Conservation (phyloP, 2,113 vertebrate genomes). For the Cheilinus undulatus region DNA sequence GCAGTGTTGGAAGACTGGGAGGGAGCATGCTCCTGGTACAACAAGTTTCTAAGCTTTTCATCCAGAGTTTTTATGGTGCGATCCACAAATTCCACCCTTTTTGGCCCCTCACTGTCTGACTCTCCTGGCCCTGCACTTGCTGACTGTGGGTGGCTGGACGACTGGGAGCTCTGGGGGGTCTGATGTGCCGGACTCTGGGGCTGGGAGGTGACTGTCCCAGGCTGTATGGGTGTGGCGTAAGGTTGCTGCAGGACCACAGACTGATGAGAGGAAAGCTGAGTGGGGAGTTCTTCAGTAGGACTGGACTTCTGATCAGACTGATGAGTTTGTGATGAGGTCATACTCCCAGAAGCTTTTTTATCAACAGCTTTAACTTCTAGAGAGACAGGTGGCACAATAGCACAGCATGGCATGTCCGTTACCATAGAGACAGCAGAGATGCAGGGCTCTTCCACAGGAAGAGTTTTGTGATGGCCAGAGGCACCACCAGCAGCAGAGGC, state of each 20-base stretch:
- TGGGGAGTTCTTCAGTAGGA: constrained; percentile 60
- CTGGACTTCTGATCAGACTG: constrained; percentile 54
- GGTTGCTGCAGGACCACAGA: constrained; percentile 84
- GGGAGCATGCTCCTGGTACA: constrained; percentile 94
- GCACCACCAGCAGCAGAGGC: background rate
- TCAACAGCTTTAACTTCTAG: constrained; percentile 65
- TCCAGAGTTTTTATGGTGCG: constrained; percentile 96
- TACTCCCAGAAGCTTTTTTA: constrained; percentile 44
- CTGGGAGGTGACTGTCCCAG: constrained; percentile 71
- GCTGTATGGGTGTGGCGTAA: constrained; percentile 68
- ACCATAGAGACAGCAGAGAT: constrained; percentile 72
- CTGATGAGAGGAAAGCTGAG: constrained; percentile 66
- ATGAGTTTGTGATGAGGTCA: constrained; percentile 55
- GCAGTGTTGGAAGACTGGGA: constrained; percentile 83
- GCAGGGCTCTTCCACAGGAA: constrained; percentile 74
- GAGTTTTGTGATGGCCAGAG: constrained; percentile 28
- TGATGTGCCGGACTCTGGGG: constrained; percentile 81
- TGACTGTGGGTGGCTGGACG: constrained; percentile 61
- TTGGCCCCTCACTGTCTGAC: constrained; percentile 91
- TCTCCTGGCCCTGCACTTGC: constrained; percentile 78
- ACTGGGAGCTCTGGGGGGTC: constrained; percentile 42
- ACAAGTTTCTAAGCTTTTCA: constrained; percentile 93
- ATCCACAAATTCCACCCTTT: constrained; percentile 91
- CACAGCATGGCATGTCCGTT: constrained; percentile 82
- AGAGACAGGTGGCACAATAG: constrained; percentile 74